Base-by-base conservation (phyloP, 2,888 invertebrate genomes). In the Oxytorus armatus region DNA sequence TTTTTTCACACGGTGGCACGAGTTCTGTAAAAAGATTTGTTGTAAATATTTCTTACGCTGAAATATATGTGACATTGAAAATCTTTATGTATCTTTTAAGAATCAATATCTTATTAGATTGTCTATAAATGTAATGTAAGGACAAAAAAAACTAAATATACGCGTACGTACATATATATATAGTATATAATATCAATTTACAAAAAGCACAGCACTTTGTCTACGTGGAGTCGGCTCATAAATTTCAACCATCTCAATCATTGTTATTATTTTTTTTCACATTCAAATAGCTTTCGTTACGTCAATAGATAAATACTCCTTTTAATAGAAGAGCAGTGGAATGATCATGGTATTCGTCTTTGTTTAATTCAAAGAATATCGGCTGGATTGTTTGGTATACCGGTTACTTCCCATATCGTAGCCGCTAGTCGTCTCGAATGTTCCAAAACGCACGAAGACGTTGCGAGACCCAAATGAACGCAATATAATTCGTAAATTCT, bases 371-470 rank as follows among this genome's bases (percentile, higher is more conserved):
- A 95, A 49, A 95, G 90, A 73, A 95, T 92, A 89, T 95, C 95
- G 10, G 93, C 92, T 5, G 94, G 94, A 90, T 94, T 94, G 87
- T 92, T 94, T 7, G 95, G 94, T 65, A 94, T 93, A 36, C 95
- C 95, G 47, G 95, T 94, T 0, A 96, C 93, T 87, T 96, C 96
- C 93, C 95, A 95, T 79, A 96, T 95, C 0, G 96, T 96, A 55
- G 97, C 97, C 3, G 97, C 96, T 4, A 98, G 93, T 75, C 97
- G 94, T 61, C 97, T 93, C 3, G 96, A 96, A 89, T 97, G 97
- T 88, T 97, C 97, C 82, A 97, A 94, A 0, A 97, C 96, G 73
- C 96, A 96, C 1, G 96, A 95, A 0, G 97, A 95, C 0, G 97
- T 97, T 0, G 96, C 95, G 68, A 97, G 92, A 0, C 97, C 97